These are phyloP conservation scores for Chrysomela aeneicollis DNA, from an alignment of 2,888 invertebrate genomes.

Conservation along the genomic window DNA sequence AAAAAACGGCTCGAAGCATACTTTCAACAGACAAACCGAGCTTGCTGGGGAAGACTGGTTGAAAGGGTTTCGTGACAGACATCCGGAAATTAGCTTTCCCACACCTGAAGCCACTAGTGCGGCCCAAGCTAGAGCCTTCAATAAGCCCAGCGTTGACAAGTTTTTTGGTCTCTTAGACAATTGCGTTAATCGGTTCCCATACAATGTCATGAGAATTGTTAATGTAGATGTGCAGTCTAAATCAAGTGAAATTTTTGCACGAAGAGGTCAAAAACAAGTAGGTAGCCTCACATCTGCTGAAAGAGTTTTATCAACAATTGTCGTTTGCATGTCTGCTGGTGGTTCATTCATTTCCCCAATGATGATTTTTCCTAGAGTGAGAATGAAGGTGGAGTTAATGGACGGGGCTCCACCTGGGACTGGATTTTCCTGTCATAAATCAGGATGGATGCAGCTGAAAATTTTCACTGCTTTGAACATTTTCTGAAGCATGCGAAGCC, in stretches of 20 bases:
- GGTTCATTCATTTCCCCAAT: background rate
- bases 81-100: no score
- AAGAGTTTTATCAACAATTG: background rate
- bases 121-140: no score
- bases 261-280: background rate
- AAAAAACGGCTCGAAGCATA: background rate
- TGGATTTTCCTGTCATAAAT: background rate
- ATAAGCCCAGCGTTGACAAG: no score
- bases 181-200: background rate
- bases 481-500: background rate
- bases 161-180: background rate
- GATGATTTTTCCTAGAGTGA: background rate
- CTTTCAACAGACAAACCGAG: background rate
- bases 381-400: background rate
- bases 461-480: background rate
- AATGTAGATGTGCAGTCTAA: background rate
- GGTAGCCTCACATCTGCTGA: background rate
- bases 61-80: no score
- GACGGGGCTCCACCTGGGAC: background rate
- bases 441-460: background rate
- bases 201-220: background rate
- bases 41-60: background rate
- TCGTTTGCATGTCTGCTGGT: background rate
- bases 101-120: no score
- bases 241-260: background rate